phyloP scores from a whole-genome alignment of 2,113 vertebrate genomes.

The Campylorhamphus procurvoides region DNA sequence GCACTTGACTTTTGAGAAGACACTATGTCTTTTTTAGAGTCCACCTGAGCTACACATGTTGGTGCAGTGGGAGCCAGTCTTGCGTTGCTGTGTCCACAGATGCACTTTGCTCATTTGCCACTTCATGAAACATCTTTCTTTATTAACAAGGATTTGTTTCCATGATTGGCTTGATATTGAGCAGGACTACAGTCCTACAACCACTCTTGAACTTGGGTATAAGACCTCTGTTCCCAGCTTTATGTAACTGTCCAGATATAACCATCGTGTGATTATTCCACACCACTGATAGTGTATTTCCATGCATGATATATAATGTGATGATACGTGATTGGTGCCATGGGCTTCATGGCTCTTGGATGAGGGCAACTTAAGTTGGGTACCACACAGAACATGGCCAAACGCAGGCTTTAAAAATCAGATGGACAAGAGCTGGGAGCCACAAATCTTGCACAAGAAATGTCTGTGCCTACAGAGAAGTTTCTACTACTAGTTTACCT shows the following conservation, averaged over 20 bases:
- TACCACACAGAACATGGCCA: not conserved
- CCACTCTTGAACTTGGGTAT: not conserved
- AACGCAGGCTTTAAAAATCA: not conserved
- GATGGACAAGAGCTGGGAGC: not conserved
- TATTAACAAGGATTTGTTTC: not conserved
- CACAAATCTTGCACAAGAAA: not conserved
- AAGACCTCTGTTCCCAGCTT: not conserved
- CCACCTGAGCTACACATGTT: accelerated
- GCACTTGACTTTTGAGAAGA: not conserved
- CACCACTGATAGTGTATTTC: not conserved
- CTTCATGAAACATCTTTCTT: not conserved
- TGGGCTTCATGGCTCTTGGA: not conserved
- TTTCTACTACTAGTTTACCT: not conserved
- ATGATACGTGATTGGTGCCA: accelerated
- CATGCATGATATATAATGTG: not conserved
- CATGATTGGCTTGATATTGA: not conserved
- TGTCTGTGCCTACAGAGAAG: not conserved
- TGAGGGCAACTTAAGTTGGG: not conserved
- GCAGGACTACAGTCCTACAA: not conserved
- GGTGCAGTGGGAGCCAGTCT: not conserved
- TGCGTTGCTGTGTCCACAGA: not conserved
- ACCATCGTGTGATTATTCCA: accelerated
- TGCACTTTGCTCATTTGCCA: not conserved
- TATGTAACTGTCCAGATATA: not conserved
- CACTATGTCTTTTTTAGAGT: not conserved